Base-by-base conservation (phyloP, 2,797 vertebrate genomes). In the Ambastaia sidthimunki region DNA sequence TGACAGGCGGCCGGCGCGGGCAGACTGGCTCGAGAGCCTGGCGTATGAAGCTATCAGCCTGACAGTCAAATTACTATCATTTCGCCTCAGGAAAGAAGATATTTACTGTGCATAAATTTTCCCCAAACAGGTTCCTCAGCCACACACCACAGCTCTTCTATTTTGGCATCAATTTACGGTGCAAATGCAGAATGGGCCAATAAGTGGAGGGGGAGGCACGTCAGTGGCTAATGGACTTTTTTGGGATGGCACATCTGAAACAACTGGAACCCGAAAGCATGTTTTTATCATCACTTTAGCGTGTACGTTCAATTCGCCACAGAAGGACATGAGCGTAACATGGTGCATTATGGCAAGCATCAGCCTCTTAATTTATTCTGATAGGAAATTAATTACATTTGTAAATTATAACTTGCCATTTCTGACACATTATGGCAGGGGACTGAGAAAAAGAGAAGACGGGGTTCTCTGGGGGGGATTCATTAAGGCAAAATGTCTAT, bases 101-200 rank as follows among this genome's bases (percentile, higher is more conserved):
- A 84, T 83, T 85, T 86, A 78, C 78, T 84, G 78, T 21, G 85
- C 88, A 86, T 89, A 87, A 73, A 31, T 82, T 76, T 88, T 89
- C 85, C 60, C 41, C 6, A 23, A 76, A 73, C 70, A 71, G 66
- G 60, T 66, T 75, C 31, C 60, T 31, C 57, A 76, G 72, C 77
- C 71, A 78, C 62, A 77, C 59, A 12, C 62, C 19, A 70, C 84
- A 87, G 83, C 74, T 70, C 10, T 7, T 60, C 16, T n/a, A 68
- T 65, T 73, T 80, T 84, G 71, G 19, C 65, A 60, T 77, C 57
- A 65, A 79, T 81, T 82, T 80, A 71, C 34, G 23, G 15, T 2
- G 18, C 41, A 70, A 74, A 80, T 80, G 59, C 69, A 57, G 34
- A 71, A 48, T 54, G 15, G 52, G 71, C 73, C 57, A 75, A 59